These are phyloP conservation scores for Tetranychus urticae DNA, from an alignment of 1,140 invertebrate genomes.

Conservation along the genomic window DNA sequence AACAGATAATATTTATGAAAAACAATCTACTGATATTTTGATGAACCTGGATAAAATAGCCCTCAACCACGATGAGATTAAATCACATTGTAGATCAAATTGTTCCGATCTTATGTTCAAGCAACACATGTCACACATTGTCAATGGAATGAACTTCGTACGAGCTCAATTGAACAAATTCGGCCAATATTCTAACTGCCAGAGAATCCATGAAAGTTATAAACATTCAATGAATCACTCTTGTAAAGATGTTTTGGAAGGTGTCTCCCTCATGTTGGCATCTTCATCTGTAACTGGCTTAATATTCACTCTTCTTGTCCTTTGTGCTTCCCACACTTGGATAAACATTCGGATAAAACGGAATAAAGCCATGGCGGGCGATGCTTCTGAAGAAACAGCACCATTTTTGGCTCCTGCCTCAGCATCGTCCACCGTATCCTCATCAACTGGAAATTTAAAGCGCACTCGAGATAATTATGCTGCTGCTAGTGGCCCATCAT, in stretches of 20 bases:
- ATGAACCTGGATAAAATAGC: not conserved
- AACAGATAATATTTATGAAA: constrained; percentile 1
- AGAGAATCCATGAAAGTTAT: constrained; percentile 53
- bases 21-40: not conserved
- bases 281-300: constrained; percentile 58
- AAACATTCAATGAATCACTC: constrained; percentile 42
- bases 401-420: constrained; percentile 32
- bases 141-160: not conserved
- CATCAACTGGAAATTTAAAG: constrained; percentile 19
- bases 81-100: not conserved
- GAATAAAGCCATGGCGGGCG: constrained; percentile 22
- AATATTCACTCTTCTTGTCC: constrained; percentile 66
- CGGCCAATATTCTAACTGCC: not conserved
- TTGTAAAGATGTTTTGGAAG: constrained; percentile 45
- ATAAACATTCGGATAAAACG: constrained; percentile 78
- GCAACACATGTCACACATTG: not conserved
- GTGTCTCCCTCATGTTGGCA: constrained; percentile 54
- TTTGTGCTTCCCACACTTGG: constrained; percentile 84
- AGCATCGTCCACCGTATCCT: constrained; percentile 24
- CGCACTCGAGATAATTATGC: constrained; percentile 34
- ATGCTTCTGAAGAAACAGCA: constrained; percentile 46
- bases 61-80: not conserved
- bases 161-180: not conserved
- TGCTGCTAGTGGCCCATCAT: constrained; percentile 4
- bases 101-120: not conserved